These are phyloP conservation scores for Rhopalosiphum nymphaeae DNA, from an alignment of 2,888 invertebrate genomes.

Conservation along the genomic window DNA sequence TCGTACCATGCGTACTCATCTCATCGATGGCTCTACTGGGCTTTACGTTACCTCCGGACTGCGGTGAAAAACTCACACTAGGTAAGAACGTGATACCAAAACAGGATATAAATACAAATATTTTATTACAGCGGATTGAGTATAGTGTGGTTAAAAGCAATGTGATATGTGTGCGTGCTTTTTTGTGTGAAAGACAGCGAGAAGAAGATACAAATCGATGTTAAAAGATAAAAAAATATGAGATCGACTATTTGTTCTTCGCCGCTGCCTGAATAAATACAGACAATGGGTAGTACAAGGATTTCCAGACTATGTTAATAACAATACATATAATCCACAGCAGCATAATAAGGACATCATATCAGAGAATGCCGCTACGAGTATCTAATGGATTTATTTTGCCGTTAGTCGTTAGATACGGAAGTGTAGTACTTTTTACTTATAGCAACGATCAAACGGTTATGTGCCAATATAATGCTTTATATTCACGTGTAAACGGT, in stretches of 20 bases:
- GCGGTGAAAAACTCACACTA: conserved; percentile 94
- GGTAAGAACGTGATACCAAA: conserved; percentile 75
- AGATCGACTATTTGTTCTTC: conserved; percentile 19
- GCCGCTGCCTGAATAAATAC: conserved; percentile 1
- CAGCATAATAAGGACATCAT: not conserved
- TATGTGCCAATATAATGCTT: not conserved
- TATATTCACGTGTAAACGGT: not conserved
- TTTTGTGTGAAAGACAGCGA: not conserved
- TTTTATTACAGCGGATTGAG: conserved; percentile 14
- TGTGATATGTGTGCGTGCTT: not conserved
- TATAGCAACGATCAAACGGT: conserved; percentile 2
- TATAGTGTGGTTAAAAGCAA: not conserved
- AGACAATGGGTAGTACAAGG: not conserved
- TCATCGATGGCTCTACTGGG: conserved; percentile 98
- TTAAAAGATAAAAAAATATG: not conserved
- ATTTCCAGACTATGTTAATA: not conserved
- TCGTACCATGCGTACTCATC: conserved; percentile 98
- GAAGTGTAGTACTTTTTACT: not conserved
- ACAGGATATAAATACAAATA: not conserved
- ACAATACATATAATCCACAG: conserved; percentile 2
- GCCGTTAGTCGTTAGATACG: not conserved
- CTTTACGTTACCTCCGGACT: conserved; percentile 98
- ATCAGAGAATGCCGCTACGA: not conserved
- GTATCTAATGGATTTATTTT: conserved; percentile 14
- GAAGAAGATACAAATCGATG: not conserved